Conservation (phyloP, 2,888 invertebrate species). For the Ditula angustiorana region DNA sequence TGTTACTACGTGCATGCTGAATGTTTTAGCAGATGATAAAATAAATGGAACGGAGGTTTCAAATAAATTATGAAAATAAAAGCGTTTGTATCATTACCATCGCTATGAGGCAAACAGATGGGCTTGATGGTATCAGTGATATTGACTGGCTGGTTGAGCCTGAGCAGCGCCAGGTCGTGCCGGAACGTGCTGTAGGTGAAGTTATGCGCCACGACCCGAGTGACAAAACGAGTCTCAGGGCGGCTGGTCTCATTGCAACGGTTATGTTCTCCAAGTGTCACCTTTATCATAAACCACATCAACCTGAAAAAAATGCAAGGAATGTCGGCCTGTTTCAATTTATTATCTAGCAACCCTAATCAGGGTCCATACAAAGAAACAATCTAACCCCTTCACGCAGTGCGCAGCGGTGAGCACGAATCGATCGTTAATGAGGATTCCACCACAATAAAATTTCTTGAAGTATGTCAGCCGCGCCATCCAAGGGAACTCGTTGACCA, state of each 20-base stretch:
- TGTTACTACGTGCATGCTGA: no score
- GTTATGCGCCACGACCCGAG: conserved; percentile 90
- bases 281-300: conserved; percentile 97
- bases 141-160: conserved; percentile 91
- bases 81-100: conserved; percentile 3
- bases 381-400: conserved; percentile 92
- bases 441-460: conserved; percentile 95
- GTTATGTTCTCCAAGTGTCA: conserved; percentile 94
- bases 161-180: conserved; percentile 93
- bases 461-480: conserved; percentile 94
- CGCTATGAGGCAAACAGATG: conserved; percentile 87
- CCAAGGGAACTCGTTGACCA: conserved; percentile 95
- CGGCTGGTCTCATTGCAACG: conserved; percentile 90
- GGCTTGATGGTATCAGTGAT: conserved; percentile 92
- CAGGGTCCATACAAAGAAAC: neutral
- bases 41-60: no score
- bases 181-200: conserved; percentile 94
- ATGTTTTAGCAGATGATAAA: no score
- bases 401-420: conserved; percentile 95
- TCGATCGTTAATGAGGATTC: conserved; percentile 93
- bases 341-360: no score
- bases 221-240: conserved; percentile 91
- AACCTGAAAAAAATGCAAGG: conserved; percentile 82
- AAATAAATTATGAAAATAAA: no score
- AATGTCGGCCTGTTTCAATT: no score